Evolutionary conservation across 2,113 vertebrate genomes (phyloP).

Genomic region (Engystomops pustulosus): DNA sequence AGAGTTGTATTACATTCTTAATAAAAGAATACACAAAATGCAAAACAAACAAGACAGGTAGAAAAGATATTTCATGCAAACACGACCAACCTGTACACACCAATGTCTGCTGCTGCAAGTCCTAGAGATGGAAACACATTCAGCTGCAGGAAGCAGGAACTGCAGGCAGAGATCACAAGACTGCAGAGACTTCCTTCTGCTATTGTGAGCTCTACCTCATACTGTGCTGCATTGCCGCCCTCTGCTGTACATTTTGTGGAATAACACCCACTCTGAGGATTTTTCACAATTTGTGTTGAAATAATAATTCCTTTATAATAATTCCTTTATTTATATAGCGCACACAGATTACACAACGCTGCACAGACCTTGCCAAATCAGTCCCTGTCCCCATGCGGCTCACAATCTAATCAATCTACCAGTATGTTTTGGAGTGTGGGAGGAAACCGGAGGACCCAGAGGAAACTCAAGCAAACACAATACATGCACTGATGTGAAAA

Average conservation of each 20-base stretch:
- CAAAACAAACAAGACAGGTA: not conserved
- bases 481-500: no score
- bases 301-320: no score
- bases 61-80: not conserved
- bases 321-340: no score
- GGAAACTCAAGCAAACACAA: no score
- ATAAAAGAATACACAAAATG: not conserved
- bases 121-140: not conserved
- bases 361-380: no score
- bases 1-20: no score
- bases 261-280: not conserved
- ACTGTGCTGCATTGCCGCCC: not conserved
- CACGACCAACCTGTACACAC: not conserved
- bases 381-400: no score
- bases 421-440: no score
- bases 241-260: not conserved
- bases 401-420: no score
- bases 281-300: no score
- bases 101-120: not conserved
- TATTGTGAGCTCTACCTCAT: not conserved
- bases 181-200: not conserved
- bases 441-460: no score
- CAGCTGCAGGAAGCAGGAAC: constrained; percentile 15
- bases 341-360: no score
- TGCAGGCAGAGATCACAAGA: constrained; percentile 27